Base-by-base conservation (phyloP, 2,797 vertebrate genomes). In the Mallotus villosus region DNA sequence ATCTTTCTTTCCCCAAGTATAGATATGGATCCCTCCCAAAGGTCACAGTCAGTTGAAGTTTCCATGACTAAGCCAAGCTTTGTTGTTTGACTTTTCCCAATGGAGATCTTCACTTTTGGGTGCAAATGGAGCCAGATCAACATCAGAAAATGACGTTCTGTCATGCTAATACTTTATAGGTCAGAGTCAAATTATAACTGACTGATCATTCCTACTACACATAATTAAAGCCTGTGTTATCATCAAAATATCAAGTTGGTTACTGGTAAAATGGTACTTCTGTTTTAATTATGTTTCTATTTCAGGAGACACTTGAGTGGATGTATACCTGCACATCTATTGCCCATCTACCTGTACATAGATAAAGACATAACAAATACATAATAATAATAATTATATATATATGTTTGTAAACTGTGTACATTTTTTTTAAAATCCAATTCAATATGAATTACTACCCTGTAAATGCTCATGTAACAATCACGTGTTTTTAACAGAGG, bases 11-110 rank as follows among this genome's bases (percentile, higher is more conserved):
- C 84, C 85, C 88, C 85, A 87, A 79, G 88, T 85, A 84, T 85
- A 91, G 91, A 92, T 93, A 93, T 93, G 85, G 91, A 93, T 92
- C 90, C 89, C 74, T 86, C 84, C 84, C 87, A 94, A 93, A 94
- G 92, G 92, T 93, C 90, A 91, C 90, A 91, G 89, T 80, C 86
- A 86, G 91, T 83, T 92, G 90, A 92, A 91, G 89, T 92, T 88
- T 84, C 85, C 91, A 90, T 93, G 91, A 93, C 92, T 92, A 92
- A 85, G 87, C 82, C 77, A 74, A 25, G 86, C 90, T 92, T 93
- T 93, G 91, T 89, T 92, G 90, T 91, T 89, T 91, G 87, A 90
- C 89, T 92, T 91, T 87, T 87, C 86, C 81, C 85, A 29, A 61
- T 49, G 55, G 82, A 79, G 85, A 86, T 79, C 85, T 86, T 76